Evolutionary conservation across 2,113 vertebrate genomes (phyloP), one percentile per base, ranked within the genome.

Genomic region (Lepus timidus): DNA sequence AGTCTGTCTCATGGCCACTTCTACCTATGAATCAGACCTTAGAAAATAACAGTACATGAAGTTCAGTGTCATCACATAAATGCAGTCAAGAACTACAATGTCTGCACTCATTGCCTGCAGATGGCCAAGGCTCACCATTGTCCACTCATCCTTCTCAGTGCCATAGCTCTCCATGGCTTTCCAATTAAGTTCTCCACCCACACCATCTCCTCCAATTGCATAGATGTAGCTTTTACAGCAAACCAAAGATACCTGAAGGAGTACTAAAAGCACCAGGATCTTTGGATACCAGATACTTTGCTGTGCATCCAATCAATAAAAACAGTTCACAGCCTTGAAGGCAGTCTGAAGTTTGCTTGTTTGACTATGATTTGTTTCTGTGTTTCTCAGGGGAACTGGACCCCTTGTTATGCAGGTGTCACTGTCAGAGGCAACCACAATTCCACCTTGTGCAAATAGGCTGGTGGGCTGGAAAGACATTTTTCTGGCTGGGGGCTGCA

Each of bases 401-500:
- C 99, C 99, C 1, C 99, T 99, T 14, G 99, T 99, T 96, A 99
- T 99, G 86, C 99, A 99, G 89, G 99, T 99, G 85, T 99, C 99
- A 6, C 99, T 99, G 96, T 99, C 99, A 0, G 99, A 99, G 31
- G 99, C 99, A 19, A 99, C 99, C 0, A 99, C 99, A 0, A 99
- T 99, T 7, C 99, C 99, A 51, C 99, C 96, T 99, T 99, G 98
- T 99, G 99, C 97, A 99, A 96, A 96, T 99, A 99, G 4, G 99
- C 99, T 0, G 99, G 99, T 22, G 99, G 99, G 95, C 98, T 99
- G 96, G 99, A 98, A 16, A 99, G 98, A 99, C 85, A 99, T 39
- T 99, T 99, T 96, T 99, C 99, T 25, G 99, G 99, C 98, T 99
- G 99, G 1, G 99, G 99, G 96, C 99, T 99, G 92, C 99, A 99